Conservation (phyloP, 1,140 invertebrate species). For the Hirudo medicinalis region DNA sequence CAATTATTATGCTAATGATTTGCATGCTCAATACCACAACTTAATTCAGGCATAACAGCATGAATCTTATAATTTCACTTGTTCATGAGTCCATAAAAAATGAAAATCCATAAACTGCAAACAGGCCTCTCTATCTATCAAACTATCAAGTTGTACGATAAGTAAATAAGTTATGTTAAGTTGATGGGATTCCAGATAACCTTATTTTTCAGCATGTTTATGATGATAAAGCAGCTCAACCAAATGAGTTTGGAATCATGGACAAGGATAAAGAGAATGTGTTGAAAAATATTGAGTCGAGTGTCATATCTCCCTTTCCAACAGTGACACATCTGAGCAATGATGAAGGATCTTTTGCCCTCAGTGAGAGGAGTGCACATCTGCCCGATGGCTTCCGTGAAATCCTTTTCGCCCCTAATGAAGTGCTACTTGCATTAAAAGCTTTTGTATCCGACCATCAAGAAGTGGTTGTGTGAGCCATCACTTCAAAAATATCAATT, state of each 20-base stretch:
- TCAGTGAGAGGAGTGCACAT: not conserved
- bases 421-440: not conserved
- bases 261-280: not conserved
- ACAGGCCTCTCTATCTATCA: too few species aligned
- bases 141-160: too few species aligned
- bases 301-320: not conserved
- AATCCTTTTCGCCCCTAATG: not conserved
- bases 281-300: not conserved
- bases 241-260: not conserved
- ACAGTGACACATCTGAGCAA: not conserved
- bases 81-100: too few species aligned
- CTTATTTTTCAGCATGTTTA: not conserved
- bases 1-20: not conserved
- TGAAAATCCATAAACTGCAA: too few species aligned
- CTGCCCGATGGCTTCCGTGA: not conserved
- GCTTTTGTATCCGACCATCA: slow-evolving; percentile 1
- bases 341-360: not conserved
- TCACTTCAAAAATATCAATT: not conserved
- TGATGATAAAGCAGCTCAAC: not conserved
- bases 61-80: not conserved
- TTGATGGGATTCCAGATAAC: not conserved
- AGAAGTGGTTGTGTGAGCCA: not conserved
- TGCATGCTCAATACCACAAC: not conserved
- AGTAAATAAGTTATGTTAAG: not conserved
- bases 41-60: not conserved